phyloP scores from a whole-genome alignment of 2,888 invertebrate genomes.

The Ophraella communa region DNA sequence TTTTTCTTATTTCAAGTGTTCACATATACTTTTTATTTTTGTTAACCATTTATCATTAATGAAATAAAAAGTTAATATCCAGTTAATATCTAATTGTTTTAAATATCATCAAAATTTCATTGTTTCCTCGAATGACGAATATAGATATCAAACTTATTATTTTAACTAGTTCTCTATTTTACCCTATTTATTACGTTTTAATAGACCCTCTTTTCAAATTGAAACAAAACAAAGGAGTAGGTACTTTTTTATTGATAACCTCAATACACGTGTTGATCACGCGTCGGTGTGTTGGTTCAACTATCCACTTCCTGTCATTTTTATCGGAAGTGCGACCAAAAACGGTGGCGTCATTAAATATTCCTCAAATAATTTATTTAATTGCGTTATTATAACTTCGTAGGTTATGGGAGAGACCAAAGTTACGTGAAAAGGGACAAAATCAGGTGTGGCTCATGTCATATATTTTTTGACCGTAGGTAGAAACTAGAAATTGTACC shows the following conservation, averaged over 20 bases:
- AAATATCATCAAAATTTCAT: too few species aligned
- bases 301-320: conserved; percentile 52
- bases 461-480: too few species aligned
- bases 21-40: too few species aligned
- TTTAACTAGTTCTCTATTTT: neutral
- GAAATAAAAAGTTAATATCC: too few species aligned
- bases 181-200: neutral
- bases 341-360: conserved; percentile 46
- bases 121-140: neutral
- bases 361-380: conserved; percentile 55
- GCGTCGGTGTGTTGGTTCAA: conserved; percentile 51
- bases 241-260: conserved; percentile 11
- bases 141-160: neutral
- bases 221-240: neutral
- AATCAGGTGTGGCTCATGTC: neutral
- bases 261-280: conserved; percentile 49
- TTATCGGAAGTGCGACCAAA: conserved; percentile 12
- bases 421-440: neutral
- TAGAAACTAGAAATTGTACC: too few species aligned
- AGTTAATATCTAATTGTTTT: too few species aligned
- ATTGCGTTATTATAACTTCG: conserved; percentile 50
- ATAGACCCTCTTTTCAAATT: neutral
- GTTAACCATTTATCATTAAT: too few species aligned
- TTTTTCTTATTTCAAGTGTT: too few species aligned
- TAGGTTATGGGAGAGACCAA: conserved; percentile 46